Evolutionary conservation across 2,113 vertebrate genomes (phyloP).

Genomic region (Aptenodytes forsteri): DNA sequence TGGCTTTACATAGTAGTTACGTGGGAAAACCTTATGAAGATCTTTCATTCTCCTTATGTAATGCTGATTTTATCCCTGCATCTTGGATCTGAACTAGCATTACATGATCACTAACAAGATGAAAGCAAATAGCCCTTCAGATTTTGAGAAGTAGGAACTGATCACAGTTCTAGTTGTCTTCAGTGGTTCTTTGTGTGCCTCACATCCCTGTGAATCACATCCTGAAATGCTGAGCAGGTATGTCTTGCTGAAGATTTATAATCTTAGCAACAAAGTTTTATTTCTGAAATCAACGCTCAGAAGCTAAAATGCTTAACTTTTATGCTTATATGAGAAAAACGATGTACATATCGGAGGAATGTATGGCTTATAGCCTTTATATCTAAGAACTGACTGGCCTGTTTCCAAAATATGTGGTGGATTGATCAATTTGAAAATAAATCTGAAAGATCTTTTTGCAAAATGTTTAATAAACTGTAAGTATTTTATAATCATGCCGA

Average conservation of each 20-base stretch:
- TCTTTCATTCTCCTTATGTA: constrained; percentile 19
- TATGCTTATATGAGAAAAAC: neutral
- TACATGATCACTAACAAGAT: constrained; percentile 8
- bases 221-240: neutral
- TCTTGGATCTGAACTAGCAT: neutral
- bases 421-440: neutral
- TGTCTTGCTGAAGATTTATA: neutral
- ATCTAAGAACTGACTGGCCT: neutral
- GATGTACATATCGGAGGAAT: neutral
- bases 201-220: neutral
- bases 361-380: neutral
- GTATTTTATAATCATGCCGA: neutral
- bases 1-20: neutral
- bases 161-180: constrained; percentile 4
- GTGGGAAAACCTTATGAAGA: constrained; percentile 21
- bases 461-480: neutral
- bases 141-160: neutral
- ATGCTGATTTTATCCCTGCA: constrained; percentile 13
- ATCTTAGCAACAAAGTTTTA: neutral
- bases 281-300: neutral
- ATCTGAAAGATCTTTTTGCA: neutral
- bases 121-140: constrained; percentile 28
- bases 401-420: neutral
- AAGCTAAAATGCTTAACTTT: neutral
- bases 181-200: neutral